Base-by-base conservation (phyloP, 2,888 invertebrate genomes). In the Sinotaia quadrata region DNA sequence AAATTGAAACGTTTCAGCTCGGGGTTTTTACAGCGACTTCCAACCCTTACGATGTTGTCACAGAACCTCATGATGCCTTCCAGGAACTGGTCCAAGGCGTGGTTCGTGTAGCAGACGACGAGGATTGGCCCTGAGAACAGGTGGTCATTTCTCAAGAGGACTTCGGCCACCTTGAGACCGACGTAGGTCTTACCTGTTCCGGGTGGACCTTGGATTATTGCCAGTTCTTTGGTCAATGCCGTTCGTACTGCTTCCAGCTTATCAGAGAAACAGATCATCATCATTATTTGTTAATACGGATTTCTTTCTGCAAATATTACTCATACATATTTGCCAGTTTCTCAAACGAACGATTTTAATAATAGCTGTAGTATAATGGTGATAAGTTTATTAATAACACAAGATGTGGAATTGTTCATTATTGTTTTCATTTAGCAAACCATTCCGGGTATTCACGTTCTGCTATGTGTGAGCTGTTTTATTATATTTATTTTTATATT, bases 121-220 rank as follows among this genome's bases (percentile, higher is more conserved):
- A 87, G 67, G 51, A 87, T 82, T 5, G 85, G 87, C 51, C 51
- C 58, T 60, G n/a, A 12, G 37, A 82, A 84, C 90, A 90, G 90
- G 2, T 66, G 24, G 0, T 71, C n/a, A 84, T 94, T 94, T 62
- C 90, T 85, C 1, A 94, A 85, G 29, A 95, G 83, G 0, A 91
- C 69, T 44, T 83, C 59, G 0, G 93, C 92, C 24, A 96, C 91
- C 90, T 93, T 92, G 37, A 94, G 88, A 0, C 95, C 95, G 71
- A 95, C 87, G 85, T 91, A 93, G 0, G 95, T 95, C 90, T 95
- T 95, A 0, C 95, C 95, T 0, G 95, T 95, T 2, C 95, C 95
- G 0, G 95, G 95, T 0, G 95, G 95, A 0, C 95, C 87, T 76
- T 87, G 86, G 24, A 87, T 86, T 44, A 87, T 68, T 1, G 85